Base-by-base conservation (phyloP, 2,797 vertebrate genomes). In the Chromobotia macracanthus region DNA sequence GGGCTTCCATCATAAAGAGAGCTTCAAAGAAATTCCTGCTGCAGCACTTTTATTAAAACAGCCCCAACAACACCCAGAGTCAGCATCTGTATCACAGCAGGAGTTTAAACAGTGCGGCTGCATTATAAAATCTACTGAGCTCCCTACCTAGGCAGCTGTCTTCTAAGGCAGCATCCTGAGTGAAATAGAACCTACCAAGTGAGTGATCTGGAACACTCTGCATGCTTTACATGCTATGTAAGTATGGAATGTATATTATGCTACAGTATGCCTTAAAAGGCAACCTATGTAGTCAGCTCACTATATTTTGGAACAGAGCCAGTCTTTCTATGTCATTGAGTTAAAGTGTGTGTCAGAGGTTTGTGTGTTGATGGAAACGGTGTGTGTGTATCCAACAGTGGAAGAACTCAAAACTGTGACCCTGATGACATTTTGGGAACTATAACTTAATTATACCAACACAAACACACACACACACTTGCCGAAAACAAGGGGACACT, bases 11-110 rank as follows among this genome's bases (percentile, higher is more conserved):
- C 89, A 85, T 90, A 91, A 91, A 91, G 86, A 77, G 56, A 3
- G 74, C 87, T 91, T 93, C 88, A 93, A 93, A 92, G 87, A 80
- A 90, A 92, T 93, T 93, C 92, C 58, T 80, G 0, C 21, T 87
- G 89, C 90, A 83, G 88, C 81, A 90, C 60, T 83, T 84, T 85
- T 82, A 79, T 88, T 82, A 87, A 85, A 60, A 81, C 75, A 50
- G 87, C 80, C 86, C 88, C 87, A 85, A 83, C 81, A 70, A 86
- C 63, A 75, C 83, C 73, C 72, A 78, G 60, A 58, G 82, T 85
- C 87, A 76, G 83, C 91, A 93, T 92, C 90, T 93, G 92, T 82
- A 80, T 86, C 68, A 16, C 89, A 89, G 91, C 91, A 88, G 82
- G 84, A 74, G 76, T 91, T 90, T 90, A 79, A 65, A 79, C 38